Base-by-base conservation (phyloP, 2,888 invertebrate genomes). In the Arenicola marina region DNA sequence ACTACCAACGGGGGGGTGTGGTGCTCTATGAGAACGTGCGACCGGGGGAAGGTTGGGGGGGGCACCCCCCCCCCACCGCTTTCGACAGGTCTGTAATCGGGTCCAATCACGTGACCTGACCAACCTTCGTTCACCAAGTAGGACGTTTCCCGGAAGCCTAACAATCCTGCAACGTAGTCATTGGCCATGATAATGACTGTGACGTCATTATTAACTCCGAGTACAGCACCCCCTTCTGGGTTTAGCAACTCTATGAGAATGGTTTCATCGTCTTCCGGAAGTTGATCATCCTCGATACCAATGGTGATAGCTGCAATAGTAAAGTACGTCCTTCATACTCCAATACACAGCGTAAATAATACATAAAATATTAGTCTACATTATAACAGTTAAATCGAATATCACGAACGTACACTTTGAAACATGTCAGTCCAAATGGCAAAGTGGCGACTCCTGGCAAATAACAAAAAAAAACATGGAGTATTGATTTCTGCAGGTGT, bases 151-250 rank as follows among this genome's bases (percentile, higher is more conserved):
- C 70, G 71, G 67, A 82, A 77, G 31, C 74, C 74, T 4, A 82
- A 28, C 1, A 76, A 63, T 31, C 82, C 82, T 15, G 79, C 81
- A n/a, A 82, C 78, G 68, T 78, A 69, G 62, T 82, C 82, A 70
- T 81, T 82, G 55, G 79, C 80, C 59, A 74, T 66, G 28, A 82
- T 77, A 7, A 78, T 62, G 26, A 82, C 66, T 26, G 71, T 75
- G 15, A 79, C 75, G 45, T 70, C 21, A 24, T 28, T 45, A 32
- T 29, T n/a, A 24, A 66, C 44, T 33, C 71, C 61, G 21, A 82
- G 48, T 21, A 67, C 71, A 38, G 81, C 78, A 24, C 81, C 81
- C 34, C 79, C 80, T 62, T 61, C 59, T 26, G 78, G 75, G 55
- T 76, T 71, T 4, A 59, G 65, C 33, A 82, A 59, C 51, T 74